Evolutionary conservation across 2,888 invertebrate species (phyloP).

Genomic region (Muschampia staudingeri): DNA sequence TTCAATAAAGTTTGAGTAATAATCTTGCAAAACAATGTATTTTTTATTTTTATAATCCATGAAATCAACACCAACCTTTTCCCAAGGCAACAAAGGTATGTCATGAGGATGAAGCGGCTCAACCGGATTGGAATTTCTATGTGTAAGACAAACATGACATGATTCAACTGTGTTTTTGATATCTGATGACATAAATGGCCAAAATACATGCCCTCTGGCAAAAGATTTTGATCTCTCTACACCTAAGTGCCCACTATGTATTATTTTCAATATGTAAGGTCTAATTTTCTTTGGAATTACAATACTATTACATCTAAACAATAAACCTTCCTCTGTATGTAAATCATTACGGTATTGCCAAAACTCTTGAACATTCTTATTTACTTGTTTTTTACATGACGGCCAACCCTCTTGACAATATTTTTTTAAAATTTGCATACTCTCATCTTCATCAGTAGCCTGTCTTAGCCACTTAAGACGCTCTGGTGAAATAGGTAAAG

Average conservation of each 20-base stretch:
- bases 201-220: conserved; percentile 64
- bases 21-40: conserved; percentile 61
- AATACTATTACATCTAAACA: conserved; percentile 7
- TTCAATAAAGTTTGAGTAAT: conserved; percentile 68
- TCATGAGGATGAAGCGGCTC: conserved; percentile 17
- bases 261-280: conserved; percentile 60
- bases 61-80: conserved; percentile 64
- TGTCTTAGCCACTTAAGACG: neutral
- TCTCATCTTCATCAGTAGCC: neutral
- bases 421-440: conserved; percentile 3
- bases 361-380: neutral
- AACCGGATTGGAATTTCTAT: conserved; percentile 42
- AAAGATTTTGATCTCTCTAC: conserved; percentile 62
- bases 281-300: conserved; percentile 43
- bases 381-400: neutral
- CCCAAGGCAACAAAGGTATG: conserved; percentile 49
- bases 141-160: conserved; percentile 57
- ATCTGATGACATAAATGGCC: conserved; percentile 63
- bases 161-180: conserved; percentile 55
- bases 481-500: conserved; percentile 9
- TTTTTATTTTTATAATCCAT: conserved; percentile 60
- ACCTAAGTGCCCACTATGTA: conserved; percentile 43
- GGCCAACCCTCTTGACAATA: conserved; percentile 12
- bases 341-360: neutral
- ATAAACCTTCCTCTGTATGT: conserved; percentile 13